phyloP scores from a whole-genome alignment of 92 coral and sea anemone species.

The Epizoanthus fatuus region DNA sequence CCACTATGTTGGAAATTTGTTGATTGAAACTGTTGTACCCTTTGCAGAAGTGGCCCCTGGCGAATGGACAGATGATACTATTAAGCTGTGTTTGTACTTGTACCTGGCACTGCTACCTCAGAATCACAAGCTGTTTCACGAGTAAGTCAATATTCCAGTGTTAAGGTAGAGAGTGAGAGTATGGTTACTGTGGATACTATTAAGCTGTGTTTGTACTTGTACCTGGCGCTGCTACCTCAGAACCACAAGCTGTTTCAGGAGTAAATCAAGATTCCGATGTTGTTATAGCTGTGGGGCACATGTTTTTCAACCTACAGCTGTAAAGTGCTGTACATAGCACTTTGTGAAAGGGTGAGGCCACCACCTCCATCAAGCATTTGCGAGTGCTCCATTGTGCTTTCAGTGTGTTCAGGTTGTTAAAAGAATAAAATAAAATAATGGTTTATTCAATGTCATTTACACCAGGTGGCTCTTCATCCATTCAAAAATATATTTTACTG shows the following conservation, averaged over 20 bases:
- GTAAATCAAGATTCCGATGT: constrained; percentile 58
- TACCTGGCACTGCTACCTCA: constrained; percentile 95
- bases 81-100: constrained; percentile 94
- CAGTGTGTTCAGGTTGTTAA: no score
- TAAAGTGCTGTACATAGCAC: no score
- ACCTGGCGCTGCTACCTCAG: constrained; percentile 92
- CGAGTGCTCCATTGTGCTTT: not conserved
- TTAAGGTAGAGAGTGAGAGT: not conserved
- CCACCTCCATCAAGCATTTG: no score
- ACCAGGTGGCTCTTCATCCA: no score
- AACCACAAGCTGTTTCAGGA: constrained; percentile 95
- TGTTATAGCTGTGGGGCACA: not conserved
- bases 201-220: constrained; percentile 94
- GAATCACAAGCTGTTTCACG: constrained; percentile 92
- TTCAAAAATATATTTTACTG: no score
- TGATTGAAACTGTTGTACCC: not conserved
- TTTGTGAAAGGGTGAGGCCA: no score
- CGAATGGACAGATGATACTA: constrained; percentile 97
- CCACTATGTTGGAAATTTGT: no score
- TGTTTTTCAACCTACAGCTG: no score
- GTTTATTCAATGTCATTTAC: no score
- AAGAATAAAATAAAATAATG: no score
- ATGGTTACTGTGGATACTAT: constrained; percentile 68
- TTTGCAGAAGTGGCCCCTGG: constrained; percentile 73
- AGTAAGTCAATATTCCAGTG: constrained; percentile 69